Base-by-base conservation (phyloP, 2,888 invertebrate species). In the Zonitis immaculata region DNA sequence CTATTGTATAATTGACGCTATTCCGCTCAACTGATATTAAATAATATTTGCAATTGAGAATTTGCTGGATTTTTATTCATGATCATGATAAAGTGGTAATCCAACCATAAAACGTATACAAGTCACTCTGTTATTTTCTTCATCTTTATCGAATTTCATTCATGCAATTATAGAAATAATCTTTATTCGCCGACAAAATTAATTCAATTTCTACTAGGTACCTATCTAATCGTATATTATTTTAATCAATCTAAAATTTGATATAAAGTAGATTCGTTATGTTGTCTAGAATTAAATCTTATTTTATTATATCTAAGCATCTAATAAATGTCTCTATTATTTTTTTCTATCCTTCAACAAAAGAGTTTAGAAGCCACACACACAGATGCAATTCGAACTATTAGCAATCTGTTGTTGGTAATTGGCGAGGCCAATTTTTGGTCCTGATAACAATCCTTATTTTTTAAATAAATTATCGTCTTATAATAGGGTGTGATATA, bases 401-500 rank as follows among this genome's bases (percentile, higher is more conserved):
- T 35, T 35, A 18, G 9, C 35, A 35, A 35, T 35, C 9, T 35
- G 35, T 35, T 35, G 43, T 43, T 43, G 49, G 53, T 54, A 57
- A 54, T 57, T 54, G 49, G 51, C 46, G 45, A 46, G 47, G 47
- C 44, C 44, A 30, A 42, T 14, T 28, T 48, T n/a, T 30, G 49
- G 53, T 53, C 51, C n/a, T 48, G 57, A 57, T 56, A 50, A 56
- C 42, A 28, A 18, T 42, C 44, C 47, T 16, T 35, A 16, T 35
- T 44, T n/a, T n/a, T n/a, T n/a, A n/a, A n/a, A 43, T 56, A 56
- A 56, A 52, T 56, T 50, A 50, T 53, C 49, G 52, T 50, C 32
- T 51, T 51, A 57, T 57, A 57, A 57, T 57, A 54, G 57, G 57
- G 53, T 48, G 57, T 56, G 56, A 56, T 56, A 52, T 54, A 54